Base-by-base conservation (phyloP, 2,888 invertebrate genomes). In the Platycnemis pennipes region DNA sequence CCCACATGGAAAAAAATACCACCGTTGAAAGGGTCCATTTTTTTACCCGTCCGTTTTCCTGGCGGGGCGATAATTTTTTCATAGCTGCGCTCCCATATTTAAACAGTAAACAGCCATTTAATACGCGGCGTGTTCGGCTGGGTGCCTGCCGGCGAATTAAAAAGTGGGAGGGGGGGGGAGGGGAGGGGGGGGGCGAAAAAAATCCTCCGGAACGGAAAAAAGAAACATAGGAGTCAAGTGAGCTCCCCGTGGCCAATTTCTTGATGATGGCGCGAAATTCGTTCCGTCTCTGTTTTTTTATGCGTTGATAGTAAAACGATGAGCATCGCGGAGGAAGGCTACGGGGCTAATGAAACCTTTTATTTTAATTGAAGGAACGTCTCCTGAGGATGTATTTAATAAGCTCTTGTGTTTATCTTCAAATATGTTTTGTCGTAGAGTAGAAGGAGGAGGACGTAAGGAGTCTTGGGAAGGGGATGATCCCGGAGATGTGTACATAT, bases 41-140 rank as follows among this genome's bases (percentile, higher is more conserved):
- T 63, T n/a, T n/a, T n/a, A n/a, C n/a, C 63, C 63, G 63, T 63
- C 63, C 63, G 8, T 63, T 63, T 63, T 63, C 63, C n/a, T 63
- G 63, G 63, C 63, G 7, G 4, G 19, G 63, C 63, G 63, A 63
- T 63, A 63, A 63, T 63, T 63, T 63, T 63, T 63, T 63, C 63
- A 63, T 63, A 63, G 63, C 63, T 63, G 63, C 4, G 63, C 63
- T 63, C n/a, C 63, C 63, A 63, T 63, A 63, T 63, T 63, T 63
- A n/a, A 26, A 63, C 63, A 63, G 63, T 63, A 63, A 63, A 63
- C 63, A 63, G 63, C 63, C 63, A 63, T 63, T 63, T 63, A 63
- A 63, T 63, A 63, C n/a, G 63, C 2, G n/a, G n/a, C 63, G 63
- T 63, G n/a, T 22, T 63, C n/a, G 22, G 5, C 1, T 8, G 63